Base-by-base conservation (phyloP, 2,797 vertebrate genomes). In the Darevskia mixta region DNA sequence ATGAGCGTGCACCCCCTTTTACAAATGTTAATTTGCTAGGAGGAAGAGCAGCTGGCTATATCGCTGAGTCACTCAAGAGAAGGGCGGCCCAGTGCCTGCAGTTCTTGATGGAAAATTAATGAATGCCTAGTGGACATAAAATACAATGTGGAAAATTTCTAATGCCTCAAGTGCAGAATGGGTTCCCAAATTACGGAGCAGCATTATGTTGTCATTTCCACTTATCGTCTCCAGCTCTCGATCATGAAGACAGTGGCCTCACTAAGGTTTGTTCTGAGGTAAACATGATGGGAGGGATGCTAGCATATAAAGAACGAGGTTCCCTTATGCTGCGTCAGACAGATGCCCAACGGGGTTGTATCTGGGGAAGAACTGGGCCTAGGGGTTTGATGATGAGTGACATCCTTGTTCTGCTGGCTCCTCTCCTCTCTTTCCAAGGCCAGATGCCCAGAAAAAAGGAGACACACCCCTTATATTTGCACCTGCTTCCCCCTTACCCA, bases 1-100 rank as follows among this genome's bases (percentile, higher is more conserved):
- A 71, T 77, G 73, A 27, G 10, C 1, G 18, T 27, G 17, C 35
- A 43, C 18, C n/a, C 11, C 1, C 18, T 76, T 55, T 49, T 8
- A 38, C 86, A 78, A 84, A 69, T 13, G 41, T 23, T 67, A 55
- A 69, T 83, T 58, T 76, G 38, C 79, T 73, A 67, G 78, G n/a
- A 8, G 55, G 66, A 73, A 66, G 49, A 77, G 35, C 61, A 77
- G 61, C 43, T 20, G 45, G 35, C n/a, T 27, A 45, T 3, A 32
- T 55, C 29, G 45, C 29, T 77, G 38, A 78, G 9, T 27, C 25
- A 58, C 32, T 38, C 23, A 38, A 55, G 32, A 75, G 32, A 29
- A 17, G 10, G 38, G 11, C 9, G 43, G 10, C 15, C 58, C 29
- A 78, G n/a, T 7, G 13, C 41, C 5, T 25, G 29, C 6, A 17